A percentile compares a stretch with the other conserved stretches of the same genome.
These are phyloP conservation scores for Lynx canadensis DNA, from an alignment of 2,113 vertebrate genomes.

Conservation along the genomic window DNA sequence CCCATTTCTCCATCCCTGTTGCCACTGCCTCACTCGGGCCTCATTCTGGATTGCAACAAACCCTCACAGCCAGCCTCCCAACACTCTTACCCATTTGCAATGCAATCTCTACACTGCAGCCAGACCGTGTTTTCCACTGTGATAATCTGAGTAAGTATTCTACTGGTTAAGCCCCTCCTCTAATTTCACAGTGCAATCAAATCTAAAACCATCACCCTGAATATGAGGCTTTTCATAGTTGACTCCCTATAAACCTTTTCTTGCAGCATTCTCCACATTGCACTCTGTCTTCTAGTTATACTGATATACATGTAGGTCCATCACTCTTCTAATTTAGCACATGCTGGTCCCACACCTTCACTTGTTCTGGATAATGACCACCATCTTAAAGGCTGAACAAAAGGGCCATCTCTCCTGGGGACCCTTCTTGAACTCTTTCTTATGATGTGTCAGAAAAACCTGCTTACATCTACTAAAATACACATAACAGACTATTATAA, in stretches of 20 bases:
- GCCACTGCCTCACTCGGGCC: background rate
- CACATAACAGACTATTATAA: background rate
- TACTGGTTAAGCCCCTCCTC: background rate
- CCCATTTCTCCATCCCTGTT: background rate
- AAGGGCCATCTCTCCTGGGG: background rate
- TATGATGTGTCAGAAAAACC: background rate
- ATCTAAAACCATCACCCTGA: background rate
- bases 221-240: background rate
- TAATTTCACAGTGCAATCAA: background rate
- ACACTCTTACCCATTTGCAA: background rate
- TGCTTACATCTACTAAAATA: background rate
- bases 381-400: background rate
- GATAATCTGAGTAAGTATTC: background rate
- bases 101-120: background rate
- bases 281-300: background rate
- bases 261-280: background rate
- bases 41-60: background rate
- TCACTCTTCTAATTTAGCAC: background rate
- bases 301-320: background rate
- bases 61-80: background rate
- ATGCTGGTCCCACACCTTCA: background rate
- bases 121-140: background rate
- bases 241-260: background rate
- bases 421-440: background rate
- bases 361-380: background rate